phyloP scores from a whole-genome alignment of 1,140 invertebrate genomes.

The Delia radicum region DNA sequence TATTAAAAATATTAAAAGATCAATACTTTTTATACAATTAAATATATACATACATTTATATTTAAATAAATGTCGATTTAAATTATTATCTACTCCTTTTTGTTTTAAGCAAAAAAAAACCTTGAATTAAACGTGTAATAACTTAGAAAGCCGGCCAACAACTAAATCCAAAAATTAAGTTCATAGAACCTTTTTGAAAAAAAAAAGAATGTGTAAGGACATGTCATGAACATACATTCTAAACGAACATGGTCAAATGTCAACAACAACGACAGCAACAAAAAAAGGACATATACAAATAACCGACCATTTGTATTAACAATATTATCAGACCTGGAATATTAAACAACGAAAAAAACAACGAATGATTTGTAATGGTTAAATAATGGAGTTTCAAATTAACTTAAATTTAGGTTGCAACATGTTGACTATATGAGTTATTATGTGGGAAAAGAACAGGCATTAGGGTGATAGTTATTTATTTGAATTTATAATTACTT shows the following conservation, averaged over 20 bases:
- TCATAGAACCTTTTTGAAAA: conserved; percentile 6
- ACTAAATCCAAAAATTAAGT: conserved; percentile 21
- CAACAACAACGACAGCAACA: not conserved
- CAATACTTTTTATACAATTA: no score
- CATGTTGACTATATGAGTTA: no score
- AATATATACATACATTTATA: no score
- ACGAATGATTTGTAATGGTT: not conserved
- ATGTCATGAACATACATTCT: not conserved
- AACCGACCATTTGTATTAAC: not conserved
- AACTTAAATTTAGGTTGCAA: not conserved
- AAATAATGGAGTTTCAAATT: not conserved
- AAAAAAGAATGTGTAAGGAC: not conserved
- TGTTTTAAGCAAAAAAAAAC: not conserved
- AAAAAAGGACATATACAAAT: not conserved
- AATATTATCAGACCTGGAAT: not conserved
- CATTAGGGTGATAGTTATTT: no score
- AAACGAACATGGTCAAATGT: not conserved
- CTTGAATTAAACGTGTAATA: not conserved
- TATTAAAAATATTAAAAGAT: no score
- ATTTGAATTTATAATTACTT: no score
- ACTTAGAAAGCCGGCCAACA: conserved; percentile 4
- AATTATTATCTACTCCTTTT: not conserved
- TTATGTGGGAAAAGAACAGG: no score
- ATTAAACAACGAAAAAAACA: no score
- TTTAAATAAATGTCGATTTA: no score